A percentile compares a stretch with the other conserved stretches of the same genome.
These are phyloP conservation scores for Cydia splendana DNA, from an alignment of 1,140 invertebrate genomes.

Conservation along the genomic window DNA sequence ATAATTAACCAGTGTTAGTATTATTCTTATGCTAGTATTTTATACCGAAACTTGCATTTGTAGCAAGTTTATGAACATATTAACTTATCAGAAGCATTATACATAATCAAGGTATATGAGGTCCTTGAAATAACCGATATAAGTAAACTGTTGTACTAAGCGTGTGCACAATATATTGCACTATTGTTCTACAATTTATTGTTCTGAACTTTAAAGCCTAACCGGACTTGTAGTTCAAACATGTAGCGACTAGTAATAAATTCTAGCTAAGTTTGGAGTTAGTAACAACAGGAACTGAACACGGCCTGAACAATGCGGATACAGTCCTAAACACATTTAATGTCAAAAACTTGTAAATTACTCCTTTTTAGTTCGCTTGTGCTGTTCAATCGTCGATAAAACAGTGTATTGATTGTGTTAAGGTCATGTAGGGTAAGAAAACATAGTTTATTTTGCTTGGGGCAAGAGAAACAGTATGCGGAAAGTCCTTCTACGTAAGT, in stretches of 20 bases:
- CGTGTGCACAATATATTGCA: constrained; percentile 3
- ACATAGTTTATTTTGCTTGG: too few species aligned
- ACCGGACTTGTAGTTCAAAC: neutral
- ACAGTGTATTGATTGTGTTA: neutral
- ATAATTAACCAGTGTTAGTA: too few species aligned
- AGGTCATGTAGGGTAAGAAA: too few species aligned
- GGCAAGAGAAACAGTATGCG: too few species aligned
- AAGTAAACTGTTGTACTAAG: neutral
- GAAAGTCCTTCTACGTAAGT: too few species aligned
- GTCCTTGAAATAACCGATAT: neutral
- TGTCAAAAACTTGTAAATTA: constrained; percentile 23
- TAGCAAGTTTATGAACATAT: too few species aligned
- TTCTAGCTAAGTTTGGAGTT: neutral
- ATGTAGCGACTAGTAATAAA: neutral
- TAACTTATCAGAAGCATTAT: neutral
- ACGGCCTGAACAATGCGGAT: constrained; percentile 9
- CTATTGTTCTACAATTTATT: constrained; percentile 8
- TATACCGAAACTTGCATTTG: too few species aligned
- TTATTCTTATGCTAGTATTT: too few species aligned
- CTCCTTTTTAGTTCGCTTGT: constrained; percentile 7
- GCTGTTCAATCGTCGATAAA: constrained; percentile 2
- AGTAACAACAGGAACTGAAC: constrained; percentile 1
- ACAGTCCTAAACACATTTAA: constrained; percentile 6
- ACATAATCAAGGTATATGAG: neutral
- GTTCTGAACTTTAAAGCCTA: constrained; percentile 17